phyloP scores from a whole-genome alignment of 1,140 invertebrate genomes.

The Platorchestia sp. region DNA sequence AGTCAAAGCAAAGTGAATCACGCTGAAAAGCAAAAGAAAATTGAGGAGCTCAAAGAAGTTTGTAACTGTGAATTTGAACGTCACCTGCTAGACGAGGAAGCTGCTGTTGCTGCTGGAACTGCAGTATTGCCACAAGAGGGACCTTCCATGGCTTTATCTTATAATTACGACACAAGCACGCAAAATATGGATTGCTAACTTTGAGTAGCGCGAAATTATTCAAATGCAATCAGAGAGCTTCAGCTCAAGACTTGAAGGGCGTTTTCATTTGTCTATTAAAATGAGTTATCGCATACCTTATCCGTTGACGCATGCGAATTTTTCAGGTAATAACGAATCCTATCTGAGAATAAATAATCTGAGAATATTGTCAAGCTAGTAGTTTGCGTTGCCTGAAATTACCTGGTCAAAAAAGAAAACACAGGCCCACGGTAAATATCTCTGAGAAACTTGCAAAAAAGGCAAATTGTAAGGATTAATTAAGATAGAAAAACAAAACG shows the following conservation, averaged over 20 bases:
- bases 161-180: background rate
- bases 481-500: background rate
- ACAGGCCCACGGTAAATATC: background rate
- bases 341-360: background rate
- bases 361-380: background rate
- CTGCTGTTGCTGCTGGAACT: constrained; percentile 5
- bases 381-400: background rate
- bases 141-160: background rate
- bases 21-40: background rate
- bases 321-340: background rate
- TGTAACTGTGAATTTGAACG: background rate
- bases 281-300: background rate
- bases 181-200: background rate
- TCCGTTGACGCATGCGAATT: too few relatives aligned
- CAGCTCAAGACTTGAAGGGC: background rate
- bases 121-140: background rate
- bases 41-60: background rate
- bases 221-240: background rate
- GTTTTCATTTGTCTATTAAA: background rate
- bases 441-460: background rate
- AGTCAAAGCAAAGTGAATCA: background rate
- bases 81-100: background rate
- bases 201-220: background rate
- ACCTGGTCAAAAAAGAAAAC: background rate
- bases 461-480: background rate